Base-by-base conservation (phyloP, 1,140 invertebrate species). In the Hyphantria cunea region DNA sequence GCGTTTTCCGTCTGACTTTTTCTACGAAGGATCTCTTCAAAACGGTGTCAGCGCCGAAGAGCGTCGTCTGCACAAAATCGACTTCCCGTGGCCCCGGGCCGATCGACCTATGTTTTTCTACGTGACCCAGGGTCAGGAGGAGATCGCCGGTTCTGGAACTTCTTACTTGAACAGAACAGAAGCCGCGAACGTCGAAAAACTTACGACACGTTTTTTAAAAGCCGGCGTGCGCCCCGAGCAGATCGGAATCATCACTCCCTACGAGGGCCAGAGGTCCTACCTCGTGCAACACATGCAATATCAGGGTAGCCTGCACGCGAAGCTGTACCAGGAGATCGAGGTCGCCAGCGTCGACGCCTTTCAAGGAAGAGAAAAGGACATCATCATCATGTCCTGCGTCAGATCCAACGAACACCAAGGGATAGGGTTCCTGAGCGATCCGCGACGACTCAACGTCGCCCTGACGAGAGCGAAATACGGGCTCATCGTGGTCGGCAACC, bases 71-170 rank as follows among this genome's bases (percentile, higher is more conserved):
- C 91, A 95, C 17, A 97, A 97, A 76, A 95, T 99, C 39, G 98
- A 99, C 80, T 99, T 99, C 80, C 98, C 98, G 0, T 99, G 99
- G 98, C 99, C 99, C 0, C 95, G 97, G 49, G 93, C 94, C 0
- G 98, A 99, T 66, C 96, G 98, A 63, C 99, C 99, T 0, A 99
- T 99, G 97, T 99, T 99, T 90, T 99, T 99, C 87, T 98, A 99
- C 73, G 98, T 99, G 0, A 99, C 98, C 0, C 96, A 97, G 82
- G 99, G 99, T 0, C 98, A 99, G 83, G 99, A 99, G 86, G 99
- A 99, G 92, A 99, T 99, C 15, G 98, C 98, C 9, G 97, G 97
- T 0, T 98, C 97, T 2, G 99, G 99, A 31, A 99, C 99, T 0
- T 99, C 98, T 0, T 99, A 99, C 86, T 92, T 99, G 8, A 99